These are phyloP conservation scores for Cydia fagiglandana DNA, from an alignment of 1,140 invertebrate genomes.

Conservation along the genomic window DNA sequence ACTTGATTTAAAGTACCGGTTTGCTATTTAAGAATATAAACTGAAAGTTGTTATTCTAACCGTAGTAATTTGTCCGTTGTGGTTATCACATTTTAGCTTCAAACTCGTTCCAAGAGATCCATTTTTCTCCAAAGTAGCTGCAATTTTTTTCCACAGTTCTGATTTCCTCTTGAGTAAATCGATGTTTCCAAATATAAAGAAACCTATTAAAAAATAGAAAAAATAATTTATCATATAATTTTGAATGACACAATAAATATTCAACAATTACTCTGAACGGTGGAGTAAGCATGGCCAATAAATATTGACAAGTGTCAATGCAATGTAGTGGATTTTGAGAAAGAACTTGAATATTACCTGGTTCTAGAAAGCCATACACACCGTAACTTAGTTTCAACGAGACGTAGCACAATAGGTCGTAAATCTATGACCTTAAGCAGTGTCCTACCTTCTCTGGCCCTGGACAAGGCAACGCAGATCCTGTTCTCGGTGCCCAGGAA, in stretches of 20 bases:
- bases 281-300: no score
- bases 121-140: constrained; percentile 66
- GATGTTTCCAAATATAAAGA: constrained; percentile 85
- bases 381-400: no score
- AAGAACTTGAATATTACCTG: no score
- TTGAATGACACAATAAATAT: no score
- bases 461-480: constrained; percentile 90
- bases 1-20: background rate
- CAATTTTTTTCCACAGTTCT: constrained; percentile 79
- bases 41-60: constrained; percentile 39
- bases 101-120: constrained; percentile 70
- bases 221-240: background rate
- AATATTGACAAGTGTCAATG: no score
- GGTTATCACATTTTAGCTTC: constrained; percentile 76
- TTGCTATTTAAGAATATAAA: background rate
- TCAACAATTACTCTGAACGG: no score
- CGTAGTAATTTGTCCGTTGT: constrained; percentile 52
- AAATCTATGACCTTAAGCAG: background rate
- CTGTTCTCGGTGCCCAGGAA: constrained; percentile 88
- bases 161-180: constrained; percentile 77
- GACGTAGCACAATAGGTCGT: background rate
- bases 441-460: constrained; percentile 84
- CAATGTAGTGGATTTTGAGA: no score
- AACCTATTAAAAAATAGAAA: constrained; percentile 55
- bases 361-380: no score